These are phyloP conservation scores for Macroglossus sobrinus DNA, from an alignment of 2,113 vertebrate species.

Conservation along the genomic window DNA sequence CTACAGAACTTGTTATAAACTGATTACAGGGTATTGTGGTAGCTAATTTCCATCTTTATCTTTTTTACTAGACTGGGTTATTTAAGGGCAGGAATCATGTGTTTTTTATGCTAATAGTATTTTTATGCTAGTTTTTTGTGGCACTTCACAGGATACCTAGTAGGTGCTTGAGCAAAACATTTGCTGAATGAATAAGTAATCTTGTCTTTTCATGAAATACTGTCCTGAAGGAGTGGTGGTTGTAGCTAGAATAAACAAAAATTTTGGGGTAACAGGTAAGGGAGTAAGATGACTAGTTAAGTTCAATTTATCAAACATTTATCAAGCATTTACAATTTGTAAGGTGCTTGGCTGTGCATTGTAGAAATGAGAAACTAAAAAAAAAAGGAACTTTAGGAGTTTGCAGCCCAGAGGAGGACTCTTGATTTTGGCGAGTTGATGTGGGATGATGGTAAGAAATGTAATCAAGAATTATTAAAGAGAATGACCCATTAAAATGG, in stretches of 20 bases:
- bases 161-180: neutral
- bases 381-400: neutral
- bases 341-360: neutral
- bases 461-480: neutral
- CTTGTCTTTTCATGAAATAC: neutral
- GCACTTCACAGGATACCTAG: neutral
- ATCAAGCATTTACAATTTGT: neutral
- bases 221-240: neutral
- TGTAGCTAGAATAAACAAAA: neutral
- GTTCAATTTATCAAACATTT: neutral
- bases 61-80: neutral
- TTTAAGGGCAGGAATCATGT: neutral
- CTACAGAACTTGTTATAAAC: constrained; percentile 8
- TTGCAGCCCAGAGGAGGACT: neutral
- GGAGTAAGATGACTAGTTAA: neutral
- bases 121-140: neutral
- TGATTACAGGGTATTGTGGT: neutral
- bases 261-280: neutral
- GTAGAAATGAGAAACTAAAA: constrained; percentile 6
- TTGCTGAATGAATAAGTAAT: neutral
- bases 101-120: neutral
- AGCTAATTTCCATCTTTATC: neutral
- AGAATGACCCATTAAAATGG: neutral
- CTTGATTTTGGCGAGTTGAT: neutral
- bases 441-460: neutral